phyloP scores from a whole-genome alignment of 2,113 vertebrate genomes.

The Anseranas semipalmata region DNA sequence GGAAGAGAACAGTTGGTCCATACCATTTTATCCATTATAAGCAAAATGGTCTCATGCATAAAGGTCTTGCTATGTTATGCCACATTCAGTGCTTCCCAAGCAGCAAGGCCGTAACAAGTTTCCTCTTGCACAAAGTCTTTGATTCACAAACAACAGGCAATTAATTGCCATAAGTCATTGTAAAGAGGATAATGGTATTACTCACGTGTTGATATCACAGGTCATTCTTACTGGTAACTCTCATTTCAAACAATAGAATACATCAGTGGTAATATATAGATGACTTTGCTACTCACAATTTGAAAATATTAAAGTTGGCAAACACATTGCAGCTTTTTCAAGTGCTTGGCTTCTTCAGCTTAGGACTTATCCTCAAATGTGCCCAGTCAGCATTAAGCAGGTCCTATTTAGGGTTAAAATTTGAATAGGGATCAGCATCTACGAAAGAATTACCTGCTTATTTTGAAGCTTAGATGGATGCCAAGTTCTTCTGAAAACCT shows the following conservation, averaged over 20 bases:
- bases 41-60: background rate
- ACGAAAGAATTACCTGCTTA: background rate
- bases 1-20: background rate
- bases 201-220: background rate
- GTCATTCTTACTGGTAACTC: background rate
- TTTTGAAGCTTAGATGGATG: background rate
- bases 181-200: background rate
- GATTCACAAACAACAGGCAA: background rate
- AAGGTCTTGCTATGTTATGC: background rate
- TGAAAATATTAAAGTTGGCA: background rate
- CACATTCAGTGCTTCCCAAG: background rate
- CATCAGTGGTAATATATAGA: background rate
- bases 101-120: background rate
- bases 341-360: background rate
- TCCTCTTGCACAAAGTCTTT: background rate
- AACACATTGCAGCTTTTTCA: background rate
- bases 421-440: background rate
- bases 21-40: background rate
- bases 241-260: background rate
- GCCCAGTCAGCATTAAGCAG: background rate
- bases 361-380: background rate
- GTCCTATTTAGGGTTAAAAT: background rate
- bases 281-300: background rate
- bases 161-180: background rate
- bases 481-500: background rate